phyloP scores from a whole-genome alignment of 2,113 vertebrate genomes.

The Chlamydotis undulata region DNA sequence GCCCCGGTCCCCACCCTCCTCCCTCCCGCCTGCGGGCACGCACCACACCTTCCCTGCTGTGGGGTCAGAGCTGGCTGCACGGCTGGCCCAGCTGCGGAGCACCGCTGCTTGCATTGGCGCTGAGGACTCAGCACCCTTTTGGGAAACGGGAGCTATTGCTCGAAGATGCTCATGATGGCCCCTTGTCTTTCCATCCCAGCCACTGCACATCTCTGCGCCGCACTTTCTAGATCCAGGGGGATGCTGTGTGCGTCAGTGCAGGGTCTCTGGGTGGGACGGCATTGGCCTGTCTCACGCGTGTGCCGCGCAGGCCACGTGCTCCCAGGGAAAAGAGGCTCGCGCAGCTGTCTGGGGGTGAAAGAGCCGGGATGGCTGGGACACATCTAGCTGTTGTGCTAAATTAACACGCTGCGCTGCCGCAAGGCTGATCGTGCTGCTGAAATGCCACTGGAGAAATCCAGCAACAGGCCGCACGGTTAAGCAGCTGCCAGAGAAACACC shows the following conservation, averaged over 20 bases:
- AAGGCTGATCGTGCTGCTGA: neutral
- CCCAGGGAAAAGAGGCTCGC: neutral
- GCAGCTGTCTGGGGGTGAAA: too few relatives aligned
- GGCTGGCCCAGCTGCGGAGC: neutral
- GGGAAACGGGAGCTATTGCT: neutral
- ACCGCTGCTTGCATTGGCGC: rapidly evolving
- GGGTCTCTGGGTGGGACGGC: neutral
- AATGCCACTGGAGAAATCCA: neutral
- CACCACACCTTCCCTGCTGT: neutral
- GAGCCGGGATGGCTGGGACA: neutral
- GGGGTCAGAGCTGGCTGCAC: neutral
- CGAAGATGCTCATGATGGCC: rapidly evolving
- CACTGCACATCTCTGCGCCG: rapidly evolving
- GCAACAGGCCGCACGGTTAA: neutral
- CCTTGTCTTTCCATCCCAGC: neutral
- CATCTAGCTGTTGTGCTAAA: neutral
- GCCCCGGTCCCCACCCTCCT: neutral
- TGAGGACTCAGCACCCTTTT: neutral
- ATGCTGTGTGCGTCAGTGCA: neutral
- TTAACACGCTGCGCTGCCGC: rapidly evolving
- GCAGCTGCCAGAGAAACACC: neutral
- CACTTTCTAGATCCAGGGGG: rapidly evolving
- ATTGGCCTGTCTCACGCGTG: neutral
- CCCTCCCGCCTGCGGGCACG: neutral
- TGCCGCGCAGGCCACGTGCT: neutral